phyloP scores from a whole-genome alignment of 2,888 invertebrate genomes.

The Nowickia ferox region DNA sequence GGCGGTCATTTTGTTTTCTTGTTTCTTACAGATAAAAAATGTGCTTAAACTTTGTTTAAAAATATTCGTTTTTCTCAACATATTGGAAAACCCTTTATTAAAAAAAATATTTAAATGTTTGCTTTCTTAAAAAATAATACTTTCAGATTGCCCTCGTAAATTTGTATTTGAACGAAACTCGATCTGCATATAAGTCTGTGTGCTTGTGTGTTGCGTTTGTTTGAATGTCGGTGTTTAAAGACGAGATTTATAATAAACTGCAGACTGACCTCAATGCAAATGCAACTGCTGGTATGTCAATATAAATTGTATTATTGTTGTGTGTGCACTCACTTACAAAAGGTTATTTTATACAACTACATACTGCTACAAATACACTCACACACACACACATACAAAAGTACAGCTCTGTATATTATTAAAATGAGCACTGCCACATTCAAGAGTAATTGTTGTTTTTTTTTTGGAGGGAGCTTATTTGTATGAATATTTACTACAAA shows the following conservation, averaged over 20 bases:
- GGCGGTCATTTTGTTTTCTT: too few species aligned
- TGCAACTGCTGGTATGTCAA: slow-evolving; percentile 66
- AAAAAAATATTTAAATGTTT: too few species aligned
- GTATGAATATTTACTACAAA: slow-evolving; percentile 26
- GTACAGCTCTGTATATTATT: background rate
- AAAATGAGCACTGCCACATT: background rate
- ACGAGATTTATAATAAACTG: slow-evolving; percentile 65
- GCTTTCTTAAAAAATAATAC: too few species aligned
- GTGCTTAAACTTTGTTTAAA: too few species aligned
- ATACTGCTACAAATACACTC: background rate
- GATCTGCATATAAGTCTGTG: background rate
- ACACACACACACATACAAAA: background rate
- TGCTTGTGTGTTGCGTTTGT: slow-evolving; percentile 12
- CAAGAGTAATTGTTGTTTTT: background rate
- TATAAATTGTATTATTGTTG: slow-evolving; percentile 56
- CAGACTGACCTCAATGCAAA: slow-evolving; percentile 72
- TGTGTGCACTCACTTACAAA: slow-evolving; percentile 48
- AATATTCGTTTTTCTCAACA: too few species aligned
- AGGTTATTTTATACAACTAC: slow-evolving; percentile 22
- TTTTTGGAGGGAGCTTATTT: slow-evolving; percentile 14
- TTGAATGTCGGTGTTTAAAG: slow-evolving; percentile 22
- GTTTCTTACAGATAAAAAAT: too few species aligned
- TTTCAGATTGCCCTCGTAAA: background rate
- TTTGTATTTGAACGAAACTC: background rate
- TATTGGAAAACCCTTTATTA: too few species aligned